phyloP scores from a whole-genome alignment of 2,113 vertebrate species.

The Mohoua ochrocephala region DNA sequence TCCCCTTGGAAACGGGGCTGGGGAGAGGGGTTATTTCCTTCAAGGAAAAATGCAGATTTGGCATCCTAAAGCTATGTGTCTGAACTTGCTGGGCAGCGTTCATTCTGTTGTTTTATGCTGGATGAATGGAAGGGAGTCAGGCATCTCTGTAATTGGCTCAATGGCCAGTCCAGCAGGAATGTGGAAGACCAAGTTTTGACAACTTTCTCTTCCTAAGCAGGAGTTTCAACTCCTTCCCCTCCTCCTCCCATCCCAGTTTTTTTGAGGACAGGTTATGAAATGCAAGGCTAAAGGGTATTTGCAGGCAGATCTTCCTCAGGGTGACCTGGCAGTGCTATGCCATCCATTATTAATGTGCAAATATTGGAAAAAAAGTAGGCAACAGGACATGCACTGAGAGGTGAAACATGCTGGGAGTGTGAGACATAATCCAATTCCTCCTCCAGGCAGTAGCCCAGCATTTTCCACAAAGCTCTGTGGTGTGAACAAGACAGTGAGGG shows the following conservation, averaged over 20 bases:
- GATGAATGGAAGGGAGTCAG: background rate
- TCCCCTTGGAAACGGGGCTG: background rate
- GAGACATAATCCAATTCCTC: background rate
- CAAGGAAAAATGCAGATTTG: constrained; percentile 43
- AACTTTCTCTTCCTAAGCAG: background rate
- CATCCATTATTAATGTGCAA: background rate
- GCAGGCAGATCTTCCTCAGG: background rate
- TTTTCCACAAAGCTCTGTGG: background rate
- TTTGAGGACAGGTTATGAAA: background rate
- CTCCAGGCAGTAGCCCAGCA: background rate
- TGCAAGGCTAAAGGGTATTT: background rate
- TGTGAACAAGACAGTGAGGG: background rate
- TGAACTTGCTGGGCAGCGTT: constrained; percentile 3
- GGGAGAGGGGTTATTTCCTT: constrained; percentile 16
- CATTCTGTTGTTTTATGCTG: background rate
- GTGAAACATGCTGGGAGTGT: background rate
- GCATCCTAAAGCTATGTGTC: constrained; percentile 24
- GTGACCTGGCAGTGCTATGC: background rate
- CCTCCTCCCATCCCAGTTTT: background rate
- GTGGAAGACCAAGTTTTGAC: constrained; percentile 8
- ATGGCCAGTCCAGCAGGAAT: constrained; percentile 4
- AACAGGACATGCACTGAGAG: background rate
- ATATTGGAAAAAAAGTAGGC: background rate
- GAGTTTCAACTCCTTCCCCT: background rate
- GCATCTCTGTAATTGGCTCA: background rate